These are phyloP conservation scores for Macrostomum lignano DNA, from an alignment of 1,140 invertebrate species.

Conservation along the genomic window DNA sequence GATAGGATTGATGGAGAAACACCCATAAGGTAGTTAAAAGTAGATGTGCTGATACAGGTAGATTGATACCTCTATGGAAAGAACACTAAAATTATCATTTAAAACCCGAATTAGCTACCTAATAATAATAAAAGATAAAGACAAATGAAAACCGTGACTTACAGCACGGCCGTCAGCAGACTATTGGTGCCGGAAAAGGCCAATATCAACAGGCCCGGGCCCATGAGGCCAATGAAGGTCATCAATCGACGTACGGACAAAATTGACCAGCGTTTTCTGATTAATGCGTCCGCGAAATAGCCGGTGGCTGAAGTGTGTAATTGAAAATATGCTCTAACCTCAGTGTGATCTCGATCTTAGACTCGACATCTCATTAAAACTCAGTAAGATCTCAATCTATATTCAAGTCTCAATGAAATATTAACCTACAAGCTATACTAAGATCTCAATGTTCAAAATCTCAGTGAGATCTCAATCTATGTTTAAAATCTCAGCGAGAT, in stretches of 20 bases:
- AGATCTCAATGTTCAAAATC: neutral
- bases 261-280: constrained; percentile 38
- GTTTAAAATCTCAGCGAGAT: constrained; percentile 31
- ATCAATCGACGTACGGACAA: constrained; percentile 42
- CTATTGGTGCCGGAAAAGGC: constrained; percentile 44
- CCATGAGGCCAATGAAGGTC: constrained; percentile 45
- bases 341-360: too few relatives aligned
- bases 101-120: too few relatives aligned
- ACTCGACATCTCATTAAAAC: constrained; percentile 9
- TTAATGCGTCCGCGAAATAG: constrained; percentile 42
- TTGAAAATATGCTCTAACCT: too few relatives aligned
- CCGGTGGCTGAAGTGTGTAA: too few relatives aligned
- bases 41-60: too few relatives aligned
- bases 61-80: too few relatives aligned
- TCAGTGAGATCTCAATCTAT: too few relatives aligned
- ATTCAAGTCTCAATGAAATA: too few relatives aligned
- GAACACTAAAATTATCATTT: too few relatives aligned
- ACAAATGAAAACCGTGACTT: constrained; percentile 20
- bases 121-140: too few relatives aligned
- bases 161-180: constrained; percentile 40
- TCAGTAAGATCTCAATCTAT: neutral
- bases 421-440: neutral
- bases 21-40: too few relatives aligned
- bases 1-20: too few relatives aligned
- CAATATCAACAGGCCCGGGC: constrained; percentile 41